phyloP scores from a whole-genome alignment of 2,113 vertebrate genomes.

The Rousettus leschenaultii region DNA sequence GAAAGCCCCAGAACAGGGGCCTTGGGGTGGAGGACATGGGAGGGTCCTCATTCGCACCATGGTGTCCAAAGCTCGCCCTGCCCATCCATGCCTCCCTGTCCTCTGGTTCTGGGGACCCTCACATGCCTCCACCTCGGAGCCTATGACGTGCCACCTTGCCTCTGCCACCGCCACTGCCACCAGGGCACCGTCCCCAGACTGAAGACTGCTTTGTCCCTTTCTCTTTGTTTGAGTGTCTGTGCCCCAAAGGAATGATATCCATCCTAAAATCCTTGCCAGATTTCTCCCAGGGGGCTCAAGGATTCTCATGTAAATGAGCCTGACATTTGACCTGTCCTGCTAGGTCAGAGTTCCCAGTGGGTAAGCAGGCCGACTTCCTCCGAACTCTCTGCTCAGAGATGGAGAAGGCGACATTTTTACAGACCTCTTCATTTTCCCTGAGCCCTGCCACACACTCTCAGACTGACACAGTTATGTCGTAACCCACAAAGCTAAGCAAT shows the following conservation, averaged over 20 bases:
- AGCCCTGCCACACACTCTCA: background rate
- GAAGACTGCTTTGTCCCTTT: conserved; percentile 20
- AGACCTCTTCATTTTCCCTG: background rate
- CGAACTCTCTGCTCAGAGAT: background rate
- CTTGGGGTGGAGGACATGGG: too few relatives aligned
- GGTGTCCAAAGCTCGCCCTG: background rate
- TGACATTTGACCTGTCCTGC: background rate
- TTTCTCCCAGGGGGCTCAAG: background rate
- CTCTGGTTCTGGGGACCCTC: too few relatives aligned
- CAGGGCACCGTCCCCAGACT: background rate
- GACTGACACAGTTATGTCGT: background rate
- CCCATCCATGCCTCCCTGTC: fast-evolving
- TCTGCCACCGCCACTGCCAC: fast-evolving
- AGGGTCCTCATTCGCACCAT: background rate
- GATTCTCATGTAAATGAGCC: conserved; percentile 27
- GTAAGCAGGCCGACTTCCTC: background rate
- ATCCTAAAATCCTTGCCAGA: background rate
- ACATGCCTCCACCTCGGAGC: background rate
- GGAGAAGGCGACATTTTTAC: background rate
- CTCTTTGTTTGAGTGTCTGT: background rate
- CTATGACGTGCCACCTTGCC: fast-evolving
- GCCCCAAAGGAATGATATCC: background rate
- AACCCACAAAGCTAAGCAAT: background rate
- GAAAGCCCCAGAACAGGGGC: background rate
- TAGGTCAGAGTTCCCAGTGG: background rate